Base-by-base conservation (phyloP, 2,888 invertebrate species). In the Vesta saturnalis region DNA sequence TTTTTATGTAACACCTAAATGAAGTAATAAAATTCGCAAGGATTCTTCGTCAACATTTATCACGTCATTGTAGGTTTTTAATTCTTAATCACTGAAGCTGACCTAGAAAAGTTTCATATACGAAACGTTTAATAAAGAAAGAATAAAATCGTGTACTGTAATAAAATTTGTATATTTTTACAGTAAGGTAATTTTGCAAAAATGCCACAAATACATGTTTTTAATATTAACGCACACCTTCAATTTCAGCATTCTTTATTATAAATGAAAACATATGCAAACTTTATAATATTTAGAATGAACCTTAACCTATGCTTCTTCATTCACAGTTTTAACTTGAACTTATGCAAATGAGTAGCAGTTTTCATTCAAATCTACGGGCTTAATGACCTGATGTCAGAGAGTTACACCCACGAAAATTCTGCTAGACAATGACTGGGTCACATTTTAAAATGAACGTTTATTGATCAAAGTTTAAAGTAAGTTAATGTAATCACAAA, bases 401-500 rank as follows among this genome's bases (percentile, higher is more conserved):
- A 58, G 60, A 60, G 55, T 60, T 59, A 60, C 69, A 21, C 69
- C 69, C 56, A 69, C 69, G 61, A 49, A 18, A 60, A 55, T 64
- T 49, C 47, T 59, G 15, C 49, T 69, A 69, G 69, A 69, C 69
- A 64, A 64, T 64, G 68, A 68, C 64, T 60, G 64, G 68, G 68
- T 64, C 68, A 68, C 64, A 55, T 64, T 68, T 68, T 54, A 60
- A 55, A 64, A 68, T 60, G 55, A 68, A 68, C 64, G 68, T 68
- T 68, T 64, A 54, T 59, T 67, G 67, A 67, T 68, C 60, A 58
- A 64, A 64, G 61, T 62, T 64, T 70, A 70, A 72, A 70, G 72
- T 70, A 72, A 72, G 70, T 72, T 70, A 72, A 72, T 72, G 64
- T 72, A 72, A 70, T 70, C 72, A 72, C 65, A 72, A 70, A 72